Conservation (phyloP, 2,888 invertebrate species). For the Deilephila porcellus region DNA sequence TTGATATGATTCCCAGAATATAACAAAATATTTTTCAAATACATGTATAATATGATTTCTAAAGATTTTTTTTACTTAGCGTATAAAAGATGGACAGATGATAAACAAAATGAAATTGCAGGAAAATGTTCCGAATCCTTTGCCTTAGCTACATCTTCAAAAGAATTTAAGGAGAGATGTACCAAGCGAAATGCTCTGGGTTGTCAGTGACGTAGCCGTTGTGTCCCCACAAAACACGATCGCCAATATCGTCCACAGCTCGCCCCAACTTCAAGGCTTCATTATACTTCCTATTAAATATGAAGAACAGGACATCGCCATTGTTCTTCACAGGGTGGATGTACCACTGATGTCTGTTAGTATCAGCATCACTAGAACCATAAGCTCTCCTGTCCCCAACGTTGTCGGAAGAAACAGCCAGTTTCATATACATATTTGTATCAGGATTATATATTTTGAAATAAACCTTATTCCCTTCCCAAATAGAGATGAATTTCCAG, state of each 20-base stretch:
- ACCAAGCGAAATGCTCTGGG: constrained; percentile 9
- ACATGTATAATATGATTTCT: too few species aligned
- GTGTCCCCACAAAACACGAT: constrained; percentile 22
- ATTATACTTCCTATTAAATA: constrained; percentile 17
- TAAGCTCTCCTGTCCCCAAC: constrained; percentile 2
- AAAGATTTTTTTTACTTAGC: too few species aligned
- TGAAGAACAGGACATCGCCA: not conserved
- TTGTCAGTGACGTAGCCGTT: constrained; percentile 10
- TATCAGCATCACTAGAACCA: constrained; percentile 3
- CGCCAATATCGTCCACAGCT: constrained; percentile 2
- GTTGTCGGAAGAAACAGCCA: not conserved
- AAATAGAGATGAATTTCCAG: constrained; percentile 21
- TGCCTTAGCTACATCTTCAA: not conserved
- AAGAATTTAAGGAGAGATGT: not conserved
- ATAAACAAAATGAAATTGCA: too few species aligned
- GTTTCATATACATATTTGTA: constrained; percentile 14
- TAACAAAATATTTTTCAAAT: too few species aligned
- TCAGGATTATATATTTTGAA: constrained; percentile 9
- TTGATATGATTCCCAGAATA: too few species aligned
- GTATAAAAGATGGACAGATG: too few species aligned
- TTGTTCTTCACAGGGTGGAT: constrained; percentile 11
- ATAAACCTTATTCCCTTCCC: constrained; percentile 15
- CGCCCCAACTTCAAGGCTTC: not conserved
- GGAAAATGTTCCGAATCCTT: too few species aligned
- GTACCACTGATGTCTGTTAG: constrained; percentile 18